These are phyloP conservation scores for Tenthredo livida DNA, from an alignment of 2,888 invertebrate species.

Conservation along the genomic window DNA sequence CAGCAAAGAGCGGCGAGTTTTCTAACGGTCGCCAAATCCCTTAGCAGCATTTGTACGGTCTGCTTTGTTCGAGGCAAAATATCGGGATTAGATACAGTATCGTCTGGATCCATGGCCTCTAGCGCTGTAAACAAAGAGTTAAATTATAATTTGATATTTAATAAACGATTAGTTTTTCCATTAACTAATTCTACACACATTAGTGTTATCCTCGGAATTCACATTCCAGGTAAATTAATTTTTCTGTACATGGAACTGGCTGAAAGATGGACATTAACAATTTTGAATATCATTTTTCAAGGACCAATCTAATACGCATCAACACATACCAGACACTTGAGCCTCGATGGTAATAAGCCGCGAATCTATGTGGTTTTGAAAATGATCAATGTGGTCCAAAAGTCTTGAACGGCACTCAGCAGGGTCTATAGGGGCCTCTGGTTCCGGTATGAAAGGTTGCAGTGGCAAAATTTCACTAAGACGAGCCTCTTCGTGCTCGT, in stretches of 20 bases:
- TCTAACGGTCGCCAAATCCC: slow-evolving; percentile 86
- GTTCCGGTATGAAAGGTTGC: slow-evolving; percentile 83
- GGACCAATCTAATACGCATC: not conserved
- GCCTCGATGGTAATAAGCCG: slow-evolving; percentile 87
- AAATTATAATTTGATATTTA: too few relatives aligned
- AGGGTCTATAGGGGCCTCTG: slow-evolving; percentile 91
- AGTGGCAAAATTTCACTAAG: slow-evolving; percentile 57
- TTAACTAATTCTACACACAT: too few relatives aligned
- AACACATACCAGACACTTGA: slow-evolving; percentile 84
- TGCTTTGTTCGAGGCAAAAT: slow-evolving; percentile 85
- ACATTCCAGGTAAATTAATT: too few relatives aligned
- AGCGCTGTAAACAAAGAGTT: slow-evolving; percentile 78
- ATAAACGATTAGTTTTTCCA: too few relatives aligned
- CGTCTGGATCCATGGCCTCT: slow-evolving; percentile 83
- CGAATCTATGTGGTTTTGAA: slow-evolving; percentile 86
- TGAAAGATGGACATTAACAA: too few relatives aligned
- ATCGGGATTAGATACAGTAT: slow-evolving; percentile 81
- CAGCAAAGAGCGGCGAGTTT: slow-evolving; percentile 82
- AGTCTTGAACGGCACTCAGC: slow-evolving; percentile 88
- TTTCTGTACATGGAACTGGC: too few relatives aligned
- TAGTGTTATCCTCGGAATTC: too few relatives aligned
- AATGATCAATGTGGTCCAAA: slow-evolving; percentile 88
- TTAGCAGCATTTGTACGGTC: slow-evolving; percentile 86
- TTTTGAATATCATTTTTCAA: too few relatives aligned
- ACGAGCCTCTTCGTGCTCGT: slow-evolving; percentile 10